Conservation (phyloP, 2,113 vertebrate species). For the Menura novaehollandiae region DNA sequence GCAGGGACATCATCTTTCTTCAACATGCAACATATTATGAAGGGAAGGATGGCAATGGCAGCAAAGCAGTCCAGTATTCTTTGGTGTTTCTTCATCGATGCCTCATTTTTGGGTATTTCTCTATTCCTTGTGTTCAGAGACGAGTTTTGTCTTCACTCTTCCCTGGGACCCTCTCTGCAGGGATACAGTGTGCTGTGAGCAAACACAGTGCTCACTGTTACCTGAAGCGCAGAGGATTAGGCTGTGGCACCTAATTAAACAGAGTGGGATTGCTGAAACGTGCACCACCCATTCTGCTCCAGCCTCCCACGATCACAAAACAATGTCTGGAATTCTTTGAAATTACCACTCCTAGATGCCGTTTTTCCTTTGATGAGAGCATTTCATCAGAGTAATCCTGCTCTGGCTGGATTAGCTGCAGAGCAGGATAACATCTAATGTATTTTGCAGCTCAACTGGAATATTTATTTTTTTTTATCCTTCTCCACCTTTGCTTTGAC, state of each 20-base stretch:
- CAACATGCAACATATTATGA: rapidly evolving
- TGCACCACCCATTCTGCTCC: constrained; percentile 27
- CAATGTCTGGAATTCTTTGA: constrained; percentile 58
- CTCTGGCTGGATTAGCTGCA: constrained; percentile 14
- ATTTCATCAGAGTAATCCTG: constrained; percentile 32
- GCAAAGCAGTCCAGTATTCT: not conserved
- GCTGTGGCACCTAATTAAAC: constrained; percentile 25
- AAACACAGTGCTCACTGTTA: not conserved
- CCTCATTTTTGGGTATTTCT: not conserved
- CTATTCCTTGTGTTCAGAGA: not conserved
- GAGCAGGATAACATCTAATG: not conserved
- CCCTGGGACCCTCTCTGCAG: not conserved
- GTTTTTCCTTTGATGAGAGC: constrained; percentile 32
- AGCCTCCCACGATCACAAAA: constrained; percentile 48
- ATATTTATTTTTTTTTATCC: not conserved
- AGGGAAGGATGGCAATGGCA: not conserved
- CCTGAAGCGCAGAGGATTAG: not conserved
- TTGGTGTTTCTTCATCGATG: not conserved
- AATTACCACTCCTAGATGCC: constrained; percentile 53
- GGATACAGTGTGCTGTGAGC: not conserved
- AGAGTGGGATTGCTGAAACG: not conserved
- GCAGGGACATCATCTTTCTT: not conserved
- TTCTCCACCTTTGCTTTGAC: not conserved
- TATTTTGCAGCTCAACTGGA: not conserved
- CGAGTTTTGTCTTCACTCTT: not conserved